Evolutionary conservation across 2,113 vertebrate species (phyloP), one percentile per base, ranked within the genome.

Genomic region (Megaceryle maxima): DNA sequence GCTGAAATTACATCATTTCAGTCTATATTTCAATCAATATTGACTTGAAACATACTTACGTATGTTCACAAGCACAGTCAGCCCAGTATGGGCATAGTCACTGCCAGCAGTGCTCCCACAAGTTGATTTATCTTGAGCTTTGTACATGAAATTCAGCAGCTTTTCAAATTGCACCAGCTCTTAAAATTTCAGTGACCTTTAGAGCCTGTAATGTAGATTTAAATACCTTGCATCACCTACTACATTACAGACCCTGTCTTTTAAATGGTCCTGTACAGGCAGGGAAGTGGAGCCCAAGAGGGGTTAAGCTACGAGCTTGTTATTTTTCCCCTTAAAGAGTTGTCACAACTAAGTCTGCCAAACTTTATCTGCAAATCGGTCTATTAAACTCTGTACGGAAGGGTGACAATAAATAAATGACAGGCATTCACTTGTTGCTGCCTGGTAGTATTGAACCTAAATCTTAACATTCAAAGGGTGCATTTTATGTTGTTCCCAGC

Each of bases 401-500:
- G 77, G 16, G 33, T 59, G 64, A 43, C 29, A 28, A 28, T 43
- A 82, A 89, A 87, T 63, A 57, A 87, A 84, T 64, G 51, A 16
- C 56, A 81, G 68, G 22, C 12, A 31, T 92, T 83, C 14, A 11
- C 35, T 94, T 94, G 35, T 72, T 87, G 74, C 66, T 81, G 88
- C 62, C 59, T 91, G 24, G 26, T 91, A 79, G 35, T 92, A 56
- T 18, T 89, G 41, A 84, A 91, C 29, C 39, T 89, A 78, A 87
- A 87, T 92, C 48, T 91, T 87, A 84, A 72, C 46, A 37, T 87
- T 83, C 51, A 78, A 46, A 84, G 62, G 80, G 69, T 76, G 64
- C 89, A 76, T 94, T 94, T 92, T 83, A 18, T 75, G 66, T 51
- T 62, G 50, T 92, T 72, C 91, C 31, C 62, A 79, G 77, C 87